Evolutionary conservation across 2,888 invertebrate genomes (phyloP), one percentile per base, ranked within the genome.

Genomic region (Crossocerus cetratus): DNA sequence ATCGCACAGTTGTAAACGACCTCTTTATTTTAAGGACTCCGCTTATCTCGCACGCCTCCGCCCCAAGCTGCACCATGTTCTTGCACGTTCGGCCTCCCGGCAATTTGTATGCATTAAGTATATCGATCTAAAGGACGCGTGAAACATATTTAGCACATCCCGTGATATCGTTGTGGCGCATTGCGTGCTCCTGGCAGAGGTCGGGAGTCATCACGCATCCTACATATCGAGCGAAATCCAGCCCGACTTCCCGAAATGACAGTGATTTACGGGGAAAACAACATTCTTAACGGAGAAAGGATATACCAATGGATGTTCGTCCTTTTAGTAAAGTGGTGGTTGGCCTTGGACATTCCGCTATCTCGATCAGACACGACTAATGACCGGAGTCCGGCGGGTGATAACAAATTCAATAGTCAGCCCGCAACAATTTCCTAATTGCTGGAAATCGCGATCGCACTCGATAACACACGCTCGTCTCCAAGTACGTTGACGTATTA

Each of bases 71-170:
- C 32, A 32, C 11, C 32, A 32, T 11, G 5, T 49, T 57, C 56
- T 16, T 49, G 8, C 21, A n/a, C 3, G 23, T 43, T 20, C 20
- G 2, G 14, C 56, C 68, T 66, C 64, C 75, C 58, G 65, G 55
- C 57, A 21, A 74, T 76, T 67, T 60, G 49, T 62, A 72, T 58
- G 59, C 68, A 72, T 74, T 68, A 65, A 60, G 63, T 45, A 42
- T 72, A 77, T 80, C 66, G 75, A 77, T 76, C 65, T 64, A 74
- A 63, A 56, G 21, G 57, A 71, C 55, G 58, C 44, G 69, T 69
- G 65, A 74, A 70, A 62, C 75, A 18, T 66, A 55, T 78, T 69
- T 55, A 54, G 14, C 16, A 11, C 32, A 32, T 32, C 32, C 32
- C 32, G 32, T 32, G 32, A 64, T 55, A 70, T 55, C 63, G 65